phyloP scores from a whole-genome alignment of 2,797 vertebrate species.

The Halcyon badia region DNA sequence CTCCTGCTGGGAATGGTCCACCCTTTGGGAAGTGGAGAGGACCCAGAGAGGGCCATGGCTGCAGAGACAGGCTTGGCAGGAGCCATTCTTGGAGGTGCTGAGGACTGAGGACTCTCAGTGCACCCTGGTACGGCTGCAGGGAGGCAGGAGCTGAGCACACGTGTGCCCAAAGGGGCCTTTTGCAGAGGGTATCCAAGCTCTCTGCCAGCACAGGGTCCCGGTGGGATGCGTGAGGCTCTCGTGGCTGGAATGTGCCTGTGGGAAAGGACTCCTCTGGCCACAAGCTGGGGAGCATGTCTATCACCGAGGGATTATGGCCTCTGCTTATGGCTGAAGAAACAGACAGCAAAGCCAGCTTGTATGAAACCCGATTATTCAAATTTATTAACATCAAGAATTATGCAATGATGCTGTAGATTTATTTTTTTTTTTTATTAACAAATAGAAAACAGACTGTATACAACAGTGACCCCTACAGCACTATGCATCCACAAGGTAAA shows the following conservation, averaged over 20 bases:
- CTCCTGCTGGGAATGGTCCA: not conserved
- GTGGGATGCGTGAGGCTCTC: rapidly evolving
- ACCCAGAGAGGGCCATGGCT: not conserved
- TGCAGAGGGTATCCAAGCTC: not conserved
- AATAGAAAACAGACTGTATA: slow-evolving; percentile 97
- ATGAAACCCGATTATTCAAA: slow-evolving; percentile 94
- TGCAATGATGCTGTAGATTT: slow-evolving; percentile 89
- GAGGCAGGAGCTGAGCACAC: not conserved
- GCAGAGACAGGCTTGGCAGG: not conserved
- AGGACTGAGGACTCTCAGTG: not conserved
- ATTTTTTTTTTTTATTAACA: slow-evolving; percentile 94
- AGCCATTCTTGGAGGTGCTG: not conserved
- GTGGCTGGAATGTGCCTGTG: not conserved
- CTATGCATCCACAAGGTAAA: slow-evolving; percentile 97
- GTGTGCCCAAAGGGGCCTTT: not conserved
- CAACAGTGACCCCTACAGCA: slow-evolving; percentile 92
- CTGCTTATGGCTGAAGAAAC: slow-evolving; percentile 54
- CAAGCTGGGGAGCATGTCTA: not conserved
- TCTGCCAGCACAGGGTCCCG: not conserved
- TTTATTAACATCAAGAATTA: slow-evolving; percentile 96
- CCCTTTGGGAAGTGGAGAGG: not conserved
- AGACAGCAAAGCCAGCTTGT: slow-evolving; percentile 82
- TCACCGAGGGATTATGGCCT: not conserved
- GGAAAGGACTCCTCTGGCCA: not conserved
- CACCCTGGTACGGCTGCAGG: rapidly evolving